phyloP scores from a whole-genome alignment of 2,888 invertebrate species.

The Willowsia nigromaculata region DNA sequence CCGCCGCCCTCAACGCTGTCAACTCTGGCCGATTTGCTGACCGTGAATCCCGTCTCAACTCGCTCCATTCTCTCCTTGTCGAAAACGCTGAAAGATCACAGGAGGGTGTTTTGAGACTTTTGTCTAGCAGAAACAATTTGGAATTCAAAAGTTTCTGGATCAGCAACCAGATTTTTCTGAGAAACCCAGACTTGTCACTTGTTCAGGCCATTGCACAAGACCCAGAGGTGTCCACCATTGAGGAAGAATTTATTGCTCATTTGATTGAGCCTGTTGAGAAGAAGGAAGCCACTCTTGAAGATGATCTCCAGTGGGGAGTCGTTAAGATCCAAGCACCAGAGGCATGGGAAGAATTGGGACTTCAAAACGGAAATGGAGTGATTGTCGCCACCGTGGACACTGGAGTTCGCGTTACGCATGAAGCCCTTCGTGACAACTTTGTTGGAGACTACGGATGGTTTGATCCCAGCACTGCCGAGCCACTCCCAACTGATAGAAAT shows the following conservation, averaged over 20 bases:
- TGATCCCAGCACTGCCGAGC: no score
- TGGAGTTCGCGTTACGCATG: background rate
- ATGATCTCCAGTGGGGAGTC: constrained; percentile 46
- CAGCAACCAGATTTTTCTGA: constrained; percentile 26
- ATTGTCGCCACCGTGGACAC: constrained; percentile 50
- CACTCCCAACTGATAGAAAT: no score
- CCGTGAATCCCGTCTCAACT: background rate
- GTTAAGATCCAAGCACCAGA: constrained; percentile 49
- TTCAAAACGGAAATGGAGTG: constrained; percentile 24
- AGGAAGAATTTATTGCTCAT: no score
- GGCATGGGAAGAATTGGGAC: constrained; percentile 52
- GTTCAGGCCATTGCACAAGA: no score
- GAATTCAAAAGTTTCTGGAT: constrained; percentile 33
- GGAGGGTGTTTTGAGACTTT: no score
- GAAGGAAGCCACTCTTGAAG: background rate
- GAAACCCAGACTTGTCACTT: no score
- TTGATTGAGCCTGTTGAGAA: no score
- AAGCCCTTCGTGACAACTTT: constrained; percentile 43
- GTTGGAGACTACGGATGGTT: constrained; percentile 54
- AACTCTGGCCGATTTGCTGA: background rate
- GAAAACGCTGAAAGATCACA: no score
- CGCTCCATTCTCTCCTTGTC: no score
- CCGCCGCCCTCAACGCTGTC: background rate
- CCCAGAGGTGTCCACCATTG: no score
- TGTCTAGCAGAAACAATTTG: no score